Base-by-base conservation (phyloP, 2,888 invertebrate genomes). In the Pterobdella sp. region DNA sequence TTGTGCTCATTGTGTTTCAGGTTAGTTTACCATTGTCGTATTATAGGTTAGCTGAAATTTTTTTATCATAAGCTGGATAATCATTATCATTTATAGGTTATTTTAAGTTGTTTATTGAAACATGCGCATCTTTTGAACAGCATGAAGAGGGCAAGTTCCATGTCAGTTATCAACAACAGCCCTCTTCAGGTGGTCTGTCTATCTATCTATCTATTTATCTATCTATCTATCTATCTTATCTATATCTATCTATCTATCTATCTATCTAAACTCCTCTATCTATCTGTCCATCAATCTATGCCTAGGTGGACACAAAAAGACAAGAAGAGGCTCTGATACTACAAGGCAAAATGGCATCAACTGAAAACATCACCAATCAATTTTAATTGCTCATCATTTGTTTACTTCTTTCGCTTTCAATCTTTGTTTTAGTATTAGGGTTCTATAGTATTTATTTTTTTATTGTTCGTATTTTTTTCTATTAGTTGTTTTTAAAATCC, bases 311-410 rank as follows among this genome's bases (percentile, higher is more conserved):
- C 37, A 67, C 1, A 32, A 26, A 56, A 26, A 69, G 56, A n/a
- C 31, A 36, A 14, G 4, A 37, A 52, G 72, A 67, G 37, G 34
- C 64, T 34, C n/a, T 71, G 34, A 34, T 64, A 29, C 34, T 65
- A 70, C 42, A 49, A n/a, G 71, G 71, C n/a, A 37, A 63, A 14
- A 71, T 71, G 42, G 73, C 73, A 29, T 63, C 69, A 10, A 65
- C 73, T 29, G 71, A 73, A 49, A 73, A 73, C 36, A 73, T 64
- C 67, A 79, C 76, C 32, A 81, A 81, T 56, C 68, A 68, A n/a
- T 68, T 68, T 37, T 68, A 26, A 68, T 0, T 36, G 22, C 22
- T 31, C 68, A 1, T 1, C 3, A 3, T 68, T 68, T 68, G 22
- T 36, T 68, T 26, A 4, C 1, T n/a, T 26, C 63, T 63, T n/a